These are phyloP conservation scores for Priocnemis perturbator DNA, from an alignment of 2,888 invertebrate genomes.

Conservation along the genomic window DNA sequence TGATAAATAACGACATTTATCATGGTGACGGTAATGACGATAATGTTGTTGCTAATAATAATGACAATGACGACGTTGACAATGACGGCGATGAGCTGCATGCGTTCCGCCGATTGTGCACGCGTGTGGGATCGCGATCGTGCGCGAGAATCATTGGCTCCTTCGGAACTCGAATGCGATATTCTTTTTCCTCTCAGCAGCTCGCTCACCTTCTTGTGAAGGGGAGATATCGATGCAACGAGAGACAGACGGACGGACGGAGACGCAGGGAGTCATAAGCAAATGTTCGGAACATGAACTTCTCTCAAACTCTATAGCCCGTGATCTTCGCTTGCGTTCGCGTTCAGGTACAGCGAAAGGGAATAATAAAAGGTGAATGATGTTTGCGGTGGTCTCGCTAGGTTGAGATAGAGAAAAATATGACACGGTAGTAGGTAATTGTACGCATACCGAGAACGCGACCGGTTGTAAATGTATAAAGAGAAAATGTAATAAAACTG, in stretches of 20 bases:
- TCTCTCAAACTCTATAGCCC: not conserved
- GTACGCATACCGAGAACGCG: not conserved
- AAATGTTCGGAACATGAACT: too few species aligned
- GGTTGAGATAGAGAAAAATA: slow-evolving; percentile 7
- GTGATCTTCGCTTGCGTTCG: slow-evolving; percentile 1
- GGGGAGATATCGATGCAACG: slow-evolving; percentile 29
- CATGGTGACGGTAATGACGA: not conserved
- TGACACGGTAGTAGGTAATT: not conserved
- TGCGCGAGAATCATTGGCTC: too few species aligned
- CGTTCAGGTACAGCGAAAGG: too few species aligned
- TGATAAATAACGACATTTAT: too few species aligned
- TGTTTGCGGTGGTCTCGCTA: not conserved
- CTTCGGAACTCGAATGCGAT: not conserved
- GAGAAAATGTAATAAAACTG: too few species aligned
- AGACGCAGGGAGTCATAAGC: slow-evolving; percentile 13
- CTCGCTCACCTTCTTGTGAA: slow-evolving; percentile 50
- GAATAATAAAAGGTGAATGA: not conserved
- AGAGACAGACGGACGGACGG: slow-evolving; percentile 2
- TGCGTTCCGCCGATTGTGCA: too few species aligned
- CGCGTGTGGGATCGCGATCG: too few species aligned
- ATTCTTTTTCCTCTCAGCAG: slow-evolving; percentile 5
- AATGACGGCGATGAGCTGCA: too few species aligned
- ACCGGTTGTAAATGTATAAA: not conserved
- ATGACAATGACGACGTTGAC: too few species aligned
- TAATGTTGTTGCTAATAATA: too few species aligned